Base-by-base conservation (phyloP, 1,140 invertebrate species). In the Chymomyza costata region DNA sequence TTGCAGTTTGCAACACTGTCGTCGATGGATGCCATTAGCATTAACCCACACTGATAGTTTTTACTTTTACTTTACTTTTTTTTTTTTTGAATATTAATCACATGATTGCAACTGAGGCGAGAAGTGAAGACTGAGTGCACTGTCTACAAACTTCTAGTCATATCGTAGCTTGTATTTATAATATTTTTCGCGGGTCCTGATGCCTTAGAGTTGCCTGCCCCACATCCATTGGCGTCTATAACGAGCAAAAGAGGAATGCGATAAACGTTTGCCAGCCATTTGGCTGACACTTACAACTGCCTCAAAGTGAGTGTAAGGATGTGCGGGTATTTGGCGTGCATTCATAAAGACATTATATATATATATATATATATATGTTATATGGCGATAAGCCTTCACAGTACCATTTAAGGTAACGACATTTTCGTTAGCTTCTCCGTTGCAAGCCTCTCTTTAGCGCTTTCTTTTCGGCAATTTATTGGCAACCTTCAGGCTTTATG, bases 331-430 rank as follows among this genome's bases (percentile, higher is more conserved):
- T n/a, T 39, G 32, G 21, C 21, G 21, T 25, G 21, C 3, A 8
- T 8, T 25, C 45, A 53, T 38, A 40, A 71, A 64, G 63, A 64
- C 73, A 71, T 67, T 80, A 67, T 56, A 68, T 58, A 47, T 28
- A 10, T 28, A 28, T 28, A 10, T 28, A 28, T 28, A 10, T 28
- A 28, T 28, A 28, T 28, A 28, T 28, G 10, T 28, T 28, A 6
- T 10, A 28, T n/a, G n/a, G n/a, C n/a, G n/a, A n/a, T n/a, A n/a
- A 38, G 25, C 32, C 19, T 18, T 40, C 8, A n/a, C n/a, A 51
- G 45, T 57, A 35, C 66, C 59, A 68, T 68, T 50, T 62, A 71
- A 78, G 71, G 71, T 80, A 78, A 78, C 73, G 73, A 64, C 71
- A 78, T 59, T 70, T 60, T 37, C 43, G 52, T 31, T 6, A 37